A percentile compares a stretch with the other conserved stretches of the same genome.
Conservation (phyloP, 2,888 invertebrate species). For the Coleophora flavipennella region DNA sequence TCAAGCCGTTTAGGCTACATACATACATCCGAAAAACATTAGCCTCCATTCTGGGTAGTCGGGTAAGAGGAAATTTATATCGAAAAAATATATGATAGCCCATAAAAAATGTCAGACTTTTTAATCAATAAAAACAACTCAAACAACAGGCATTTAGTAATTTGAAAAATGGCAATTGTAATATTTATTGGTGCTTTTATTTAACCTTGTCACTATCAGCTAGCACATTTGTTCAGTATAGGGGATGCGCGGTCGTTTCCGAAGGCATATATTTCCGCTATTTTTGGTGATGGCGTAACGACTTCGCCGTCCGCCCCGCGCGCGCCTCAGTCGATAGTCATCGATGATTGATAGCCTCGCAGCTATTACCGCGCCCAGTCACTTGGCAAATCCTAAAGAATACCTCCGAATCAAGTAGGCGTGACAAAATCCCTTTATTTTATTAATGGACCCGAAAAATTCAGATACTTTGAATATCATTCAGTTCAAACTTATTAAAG, state of each 20-base stretch:
- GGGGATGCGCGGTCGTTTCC: constrained; percentile 13
- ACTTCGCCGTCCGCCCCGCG: constrained; percentile 20
- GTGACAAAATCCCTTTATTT: constrained; percentile 16
- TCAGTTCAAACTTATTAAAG: background rate
- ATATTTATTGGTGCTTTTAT: too few relatives aligned
- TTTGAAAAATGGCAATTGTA: too few relatives aligned
- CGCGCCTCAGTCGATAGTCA: constrained; percentile 25
- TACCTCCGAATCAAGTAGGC: constrained; percentile 22
- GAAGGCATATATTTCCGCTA: constrained; percentile 25
- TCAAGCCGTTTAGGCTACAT: too few relatives aligned
- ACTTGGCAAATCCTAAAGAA: constrained; percentile 35
- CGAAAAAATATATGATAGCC: too few relatives aligned
- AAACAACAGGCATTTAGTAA: too few relatives aligned
- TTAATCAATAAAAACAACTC: too few relatives aligned
- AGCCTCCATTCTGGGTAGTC: too few relatives aligned
- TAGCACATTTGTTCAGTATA: too few relatives aligned
- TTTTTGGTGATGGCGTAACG: constrained; percentile 34
- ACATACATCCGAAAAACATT: too few relatives aligned
- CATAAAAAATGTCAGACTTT: too few relatives aligned
- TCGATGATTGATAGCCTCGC: constrained; percentile 39
- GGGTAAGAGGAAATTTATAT: too few relatives aligned
- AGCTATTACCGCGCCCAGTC: constrained; percentile 37
- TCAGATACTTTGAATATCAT: background rate
- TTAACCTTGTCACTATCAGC: too few relatives aligned
- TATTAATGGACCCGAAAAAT: background rate